Evolutionary conservation across 2,113 vertebrate species (phyloP), one percentile per base, ranked within the genome.

Genomic region (Callopanchax toddi): DNA sequence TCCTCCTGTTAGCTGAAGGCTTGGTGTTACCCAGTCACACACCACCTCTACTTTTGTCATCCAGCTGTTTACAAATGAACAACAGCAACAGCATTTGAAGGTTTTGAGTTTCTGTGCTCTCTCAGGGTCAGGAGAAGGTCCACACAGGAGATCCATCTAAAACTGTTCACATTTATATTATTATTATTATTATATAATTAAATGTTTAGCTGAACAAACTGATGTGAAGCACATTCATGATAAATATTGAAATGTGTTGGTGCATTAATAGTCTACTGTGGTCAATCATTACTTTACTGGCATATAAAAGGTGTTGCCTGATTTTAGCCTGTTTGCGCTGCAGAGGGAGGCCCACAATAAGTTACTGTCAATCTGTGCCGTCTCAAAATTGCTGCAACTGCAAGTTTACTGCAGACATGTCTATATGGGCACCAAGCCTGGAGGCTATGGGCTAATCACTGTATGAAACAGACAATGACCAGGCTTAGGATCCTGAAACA

Each of bases 361-460:
- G 69, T 76, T 69, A 36, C 82, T 72, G 86, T 85, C 79, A 68
- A 70, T 76, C 59, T 74, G 61, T 25, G 45, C 71, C 50, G 63
- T 73, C 52, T 81, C 37, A 81, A 45, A 84, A 81, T 56, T 84
- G 88, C 90, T 83, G 79, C 32, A 60, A 32, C 81, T 84, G 87
- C 90, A 83, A 69, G 83, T 90, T 82, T 73, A 56, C 52, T 36
- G 80, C 53, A 36, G 64, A 58, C 79, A 68, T 55, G 67, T 80
- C 75, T 75, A 67, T 79, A 71, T 76, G 68, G 73, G 76, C 79
- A 73, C 81, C 74, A 67, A 75, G 88, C 83, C 87, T 75, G 44
- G 60, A 77, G 82, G 74, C 86, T 82, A 78, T 51, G 67, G 69
- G 69, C 57, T 74, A 77, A 86, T 89, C 85, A 87, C 71, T 54